Evolutionary conservation across 2,797 vertebrate genomes (phyloP).

Genomic region (Telmatherina bonti): DNA sequence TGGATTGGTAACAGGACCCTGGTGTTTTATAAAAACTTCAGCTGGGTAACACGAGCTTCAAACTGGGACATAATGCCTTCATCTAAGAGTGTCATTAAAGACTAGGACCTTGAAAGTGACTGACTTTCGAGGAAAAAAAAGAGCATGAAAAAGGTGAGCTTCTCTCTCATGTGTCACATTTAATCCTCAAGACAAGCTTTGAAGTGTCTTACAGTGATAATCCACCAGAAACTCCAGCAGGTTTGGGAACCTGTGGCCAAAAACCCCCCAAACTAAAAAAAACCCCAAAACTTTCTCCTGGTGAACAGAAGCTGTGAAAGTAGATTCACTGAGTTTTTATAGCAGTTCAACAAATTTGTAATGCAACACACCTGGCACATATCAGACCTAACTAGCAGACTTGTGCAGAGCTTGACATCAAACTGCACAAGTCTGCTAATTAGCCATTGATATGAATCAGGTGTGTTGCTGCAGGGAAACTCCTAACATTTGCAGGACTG

Average conservation of each 20-base stretch:
- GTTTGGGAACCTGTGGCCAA: not conserved
- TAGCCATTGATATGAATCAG: no score
- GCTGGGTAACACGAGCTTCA: constrained; percentile 54
- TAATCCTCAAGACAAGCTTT: constrained; percentile 24
- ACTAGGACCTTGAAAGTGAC: constrained; percentile 44
- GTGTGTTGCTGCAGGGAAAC: no score
- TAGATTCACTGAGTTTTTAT: constrained; percentile 1
- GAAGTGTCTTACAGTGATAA: constrained; percentile 22
- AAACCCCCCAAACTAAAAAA: no score
- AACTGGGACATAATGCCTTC: constrained; percentile 51
- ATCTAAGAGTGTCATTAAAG: constrained; percentile 52
- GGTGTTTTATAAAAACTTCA: constrained; percentile 46
- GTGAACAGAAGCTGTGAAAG: not conserved
- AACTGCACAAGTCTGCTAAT: no score
- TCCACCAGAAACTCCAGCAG: not conserved
- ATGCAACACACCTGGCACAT: no score
- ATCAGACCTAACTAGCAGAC: no score
- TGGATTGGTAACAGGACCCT: constrained; percentile 52
- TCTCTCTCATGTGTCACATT: constrained; percentile 17
- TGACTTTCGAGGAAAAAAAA: constrained; percentile 46
- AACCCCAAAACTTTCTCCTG: not conserved
- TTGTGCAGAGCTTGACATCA: no score
- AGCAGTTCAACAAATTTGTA: no score
- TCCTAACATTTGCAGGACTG: no score
- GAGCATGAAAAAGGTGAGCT: constrained; percentile 24